Evolutionary conservation across 1,140 invertebrate species (phyloP).

Genomic region (Drosophila pseudoananassae): DNA sequence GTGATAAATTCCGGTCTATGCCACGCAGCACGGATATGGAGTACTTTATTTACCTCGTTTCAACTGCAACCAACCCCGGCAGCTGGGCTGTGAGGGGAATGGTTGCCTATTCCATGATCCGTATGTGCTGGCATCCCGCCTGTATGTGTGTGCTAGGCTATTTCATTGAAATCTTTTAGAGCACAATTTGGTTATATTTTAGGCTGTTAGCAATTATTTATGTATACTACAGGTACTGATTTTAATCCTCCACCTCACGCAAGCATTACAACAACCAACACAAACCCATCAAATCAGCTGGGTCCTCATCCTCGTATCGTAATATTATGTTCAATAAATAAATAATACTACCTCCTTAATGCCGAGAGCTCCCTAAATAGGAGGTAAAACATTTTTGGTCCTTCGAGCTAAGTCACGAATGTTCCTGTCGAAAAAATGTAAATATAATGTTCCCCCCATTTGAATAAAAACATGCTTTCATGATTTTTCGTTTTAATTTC

Average conservation of each 20-base stretch:
- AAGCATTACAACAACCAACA: constrained; percentile 35
- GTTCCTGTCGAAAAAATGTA: too few relatives aligned
- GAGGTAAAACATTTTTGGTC: too few relatives aligned
- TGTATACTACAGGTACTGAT: constrained; percentile 20
- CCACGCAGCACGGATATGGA: constrained; percentile 5
- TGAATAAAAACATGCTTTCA: too few relatives aligned
- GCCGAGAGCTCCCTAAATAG: too few relatives aligned
- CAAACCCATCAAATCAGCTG: background rate
- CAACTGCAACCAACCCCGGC: background rate
- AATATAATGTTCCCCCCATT: too few relatives aligned
- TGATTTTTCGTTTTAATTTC: constrained; percentile 49
- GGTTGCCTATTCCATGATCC: constrained; percentile 4
- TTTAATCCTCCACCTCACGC: constrained; percentile 28
- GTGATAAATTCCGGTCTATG: constrained; percentile 4
- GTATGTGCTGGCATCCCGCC: background rate
- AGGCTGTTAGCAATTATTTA: constrained; percentile 58
- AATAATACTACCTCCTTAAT: too few relatives aligned
- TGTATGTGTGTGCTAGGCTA: constrained; percentile 27
- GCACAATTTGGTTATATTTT: constrained; percentile 25
- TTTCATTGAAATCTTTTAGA: constrained; percentile 2
- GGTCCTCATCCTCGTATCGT: constrained; percentile 22
- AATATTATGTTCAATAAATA: constrained; percentile 38
- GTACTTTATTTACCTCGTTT: background rate
- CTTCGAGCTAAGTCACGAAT: too few relatives aligned
- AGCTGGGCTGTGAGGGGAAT: constrained; percentile 32